Conservation (phyloP, 2,888 invertebrate genomes). For the Monoplex corrugatus region DNA sequence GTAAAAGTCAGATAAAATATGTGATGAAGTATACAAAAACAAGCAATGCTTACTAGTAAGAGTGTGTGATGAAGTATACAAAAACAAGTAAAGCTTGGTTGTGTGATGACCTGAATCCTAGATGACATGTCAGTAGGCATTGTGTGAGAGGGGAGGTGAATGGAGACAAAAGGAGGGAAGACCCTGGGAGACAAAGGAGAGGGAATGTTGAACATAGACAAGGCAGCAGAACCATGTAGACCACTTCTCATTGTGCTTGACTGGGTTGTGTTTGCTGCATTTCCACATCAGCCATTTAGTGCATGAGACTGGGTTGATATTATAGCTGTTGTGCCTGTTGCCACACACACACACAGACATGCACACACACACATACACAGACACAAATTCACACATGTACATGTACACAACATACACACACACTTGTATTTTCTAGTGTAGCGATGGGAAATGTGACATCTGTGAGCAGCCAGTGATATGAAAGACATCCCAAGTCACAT, state of each 20-base stretch:
- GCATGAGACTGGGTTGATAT: background rate
- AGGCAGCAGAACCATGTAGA: background rate
- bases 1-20: too few species aligned
- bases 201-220: slow-evolving; percentile 2
- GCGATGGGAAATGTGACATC: background rate
- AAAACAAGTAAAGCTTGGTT: too few species aligned
- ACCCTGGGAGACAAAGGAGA: background rate
- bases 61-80: too few species aligned
- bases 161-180: background rate
- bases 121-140: background rate
- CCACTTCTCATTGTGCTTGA: slow-evolving; percentile 22
- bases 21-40: too few species aligned
- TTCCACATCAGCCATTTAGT: background rate
- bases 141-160: background rate
- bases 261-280: background rate
- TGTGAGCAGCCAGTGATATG: slow-evolving; percentile 48
- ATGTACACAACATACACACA: slow-evolving; percentile 17
- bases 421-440: background rate
- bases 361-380: background rate
- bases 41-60: too few species aligned
- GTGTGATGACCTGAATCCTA: too few species aligned
- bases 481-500: slow-evolving; percentile 1
- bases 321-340: background rate
- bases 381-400: background rate
- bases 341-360: background rate